phyloP scores from a whole-genome alignment of 53 echinoderm and acorn worm species.

The Hippasteria phrygiana region DNA sequence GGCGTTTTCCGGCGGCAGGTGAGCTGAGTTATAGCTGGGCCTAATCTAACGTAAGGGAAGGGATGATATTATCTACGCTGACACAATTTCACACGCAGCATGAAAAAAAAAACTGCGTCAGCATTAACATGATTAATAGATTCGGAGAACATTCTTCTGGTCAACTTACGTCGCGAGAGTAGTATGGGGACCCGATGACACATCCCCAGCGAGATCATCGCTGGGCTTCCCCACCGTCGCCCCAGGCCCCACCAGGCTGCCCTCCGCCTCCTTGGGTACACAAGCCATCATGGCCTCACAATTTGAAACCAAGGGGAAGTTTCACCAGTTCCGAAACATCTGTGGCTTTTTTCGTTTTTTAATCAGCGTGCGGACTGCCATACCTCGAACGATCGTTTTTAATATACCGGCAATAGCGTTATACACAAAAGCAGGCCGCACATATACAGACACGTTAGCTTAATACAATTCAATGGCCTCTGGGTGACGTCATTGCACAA shows the following conservation, averaged over 20 bases:
- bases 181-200: constrained; percentile 9
- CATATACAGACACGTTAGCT: constrained; percentile 59
- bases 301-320: constrained; percentile 53
- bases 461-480: constrained; percentile 58
- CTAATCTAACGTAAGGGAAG: not conserved
- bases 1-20: not conserved
- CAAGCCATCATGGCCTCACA: constrained; percentile 41
- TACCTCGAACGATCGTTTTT: constrained; percentile 39
- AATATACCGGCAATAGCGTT: constrained; percentile 34
- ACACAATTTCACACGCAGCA: constrained; percentile 15
- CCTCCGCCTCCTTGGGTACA: constrained; percentile 33
- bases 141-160: constrained; percentile 4
- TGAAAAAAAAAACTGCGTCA: constrained; percentile 7
- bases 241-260: not conserved
- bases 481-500: constrained; percentile 58
- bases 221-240: not conserved
- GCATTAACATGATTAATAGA: constrained; percentile 18
- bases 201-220: not conserved
- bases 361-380: not conserved
- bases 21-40: not conserved
- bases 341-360: constrained; percentile 30
- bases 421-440: constrained; percentile 32
- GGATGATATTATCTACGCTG: not conserved
- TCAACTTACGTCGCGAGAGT: constrained; percentile 58
- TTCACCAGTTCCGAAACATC: constrained; percentile 49